phyloP scores from a whole-genome alignment of 2,888 invertebrate genomes.

The Zaprionus bogoriensis region DNA sequence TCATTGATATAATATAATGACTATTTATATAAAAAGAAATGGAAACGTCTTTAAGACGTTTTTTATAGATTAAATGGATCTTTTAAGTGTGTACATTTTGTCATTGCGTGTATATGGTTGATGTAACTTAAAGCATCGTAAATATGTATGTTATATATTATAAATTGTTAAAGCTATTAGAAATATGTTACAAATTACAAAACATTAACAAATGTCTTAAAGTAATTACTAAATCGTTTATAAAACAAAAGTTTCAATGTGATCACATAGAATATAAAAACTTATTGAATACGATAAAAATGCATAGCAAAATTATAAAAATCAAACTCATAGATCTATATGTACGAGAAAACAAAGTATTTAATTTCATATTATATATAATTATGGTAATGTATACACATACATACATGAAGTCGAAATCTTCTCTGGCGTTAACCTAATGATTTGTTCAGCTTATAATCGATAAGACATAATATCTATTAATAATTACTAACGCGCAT shows the following conservation, averaged over 20 bases:
- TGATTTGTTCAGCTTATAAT: not conserved
- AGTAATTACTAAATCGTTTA: conserved; percentile 60
- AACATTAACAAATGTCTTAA: conserved; percentile 33
- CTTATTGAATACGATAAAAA: conserved; percentile 51
- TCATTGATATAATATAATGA: no score
- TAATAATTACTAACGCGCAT: conserved; percentile 17
- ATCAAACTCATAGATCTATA: not conserved
- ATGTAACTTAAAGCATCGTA: conserved; percentile 37
- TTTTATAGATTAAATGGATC: conserved; percentile 17
- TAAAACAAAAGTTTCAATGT: conserved; percentile 78
- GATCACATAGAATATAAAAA: conserved; percentile 73
- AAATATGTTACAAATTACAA: conserved; percentile 55
- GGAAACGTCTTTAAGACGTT: conserved; percentile 14
- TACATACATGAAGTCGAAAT: conserved; percentile 4
- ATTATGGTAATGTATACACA: not conserved
- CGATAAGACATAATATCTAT: conserved; percentile 20
- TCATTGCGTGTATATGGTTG: conserved; percentile 32
- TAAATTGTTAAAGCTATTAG: conserved; percentile 64
- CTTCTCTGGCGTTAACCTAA: no score
- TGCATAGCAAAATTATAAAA: conserved; percentile 66
- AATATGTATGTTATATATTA: conserved; percentile 35
- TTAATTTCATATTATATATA: no score
- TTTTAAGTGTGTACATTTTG: conserved; percentile 26
- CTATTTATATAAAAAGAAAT: conserved; percentile 12
- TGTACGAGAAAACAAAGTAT: not conserved